Evolutionary conservation across 2,113 vertebrate species (phyloP).

Genomic region (Edolisoma coerulescens): DNA sequence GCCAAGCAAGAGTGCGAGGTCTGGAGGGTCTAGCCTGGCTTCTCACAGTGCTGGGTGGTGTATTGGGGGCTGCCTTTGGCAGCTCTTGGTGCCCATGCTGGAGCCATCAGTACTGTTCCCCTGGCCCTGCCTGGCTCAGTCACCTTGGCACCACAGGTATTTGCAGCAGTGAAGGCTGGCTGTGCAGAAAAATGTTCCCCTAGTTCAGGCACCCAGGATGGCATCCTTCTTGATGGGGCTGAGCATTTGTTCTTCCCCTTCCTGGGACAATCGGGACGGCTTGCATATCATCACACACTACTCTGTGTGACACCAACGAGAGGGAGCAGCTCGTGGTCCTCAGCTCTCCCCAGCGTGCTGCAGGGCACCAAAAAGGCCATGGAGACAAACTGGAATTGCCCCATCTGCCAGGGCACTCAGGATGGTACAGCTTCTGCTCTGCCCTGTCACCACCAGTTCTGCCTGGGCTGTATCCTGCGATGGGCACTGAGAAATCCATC

Average conservation of each 20-base stretch:
- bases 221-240: not conserved
- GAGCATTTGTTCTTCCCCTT: not conserved
- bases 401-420: not conserved
- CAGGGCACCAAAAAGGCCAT: not conserved
- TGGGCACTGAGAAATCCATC: not conserved
- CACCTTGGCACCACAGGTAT: not conserved
- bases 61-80: not conserved
- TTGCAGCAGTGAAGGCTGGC: not conserved
- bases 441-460: not conserved
- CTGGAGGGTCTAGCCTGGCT: not conserved
- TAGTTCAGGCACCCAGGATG: not conserved
- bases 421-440: not conserved
- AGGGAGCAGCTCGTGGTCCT: not conserved
- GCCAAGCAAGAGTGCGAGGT: not conserved
- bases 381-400: not conserved
- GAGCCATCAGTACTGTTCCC: not conserved
- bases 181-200: not conserved
- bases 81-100: not conserved
- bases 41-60: not conserved
- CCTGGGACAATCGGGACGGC: not conserved
- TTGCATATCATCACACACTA: not conserved
- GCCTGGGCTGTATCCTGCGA: not conserved
- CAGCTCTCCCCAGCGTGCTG: fast-evolving
- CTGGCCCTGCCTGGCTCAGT: not conserved
- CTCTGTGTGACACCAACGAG: not conserved